Conservation (phyloP, 2,797 vertebrate species). For the Scomberomorus guttatus region DNA sequence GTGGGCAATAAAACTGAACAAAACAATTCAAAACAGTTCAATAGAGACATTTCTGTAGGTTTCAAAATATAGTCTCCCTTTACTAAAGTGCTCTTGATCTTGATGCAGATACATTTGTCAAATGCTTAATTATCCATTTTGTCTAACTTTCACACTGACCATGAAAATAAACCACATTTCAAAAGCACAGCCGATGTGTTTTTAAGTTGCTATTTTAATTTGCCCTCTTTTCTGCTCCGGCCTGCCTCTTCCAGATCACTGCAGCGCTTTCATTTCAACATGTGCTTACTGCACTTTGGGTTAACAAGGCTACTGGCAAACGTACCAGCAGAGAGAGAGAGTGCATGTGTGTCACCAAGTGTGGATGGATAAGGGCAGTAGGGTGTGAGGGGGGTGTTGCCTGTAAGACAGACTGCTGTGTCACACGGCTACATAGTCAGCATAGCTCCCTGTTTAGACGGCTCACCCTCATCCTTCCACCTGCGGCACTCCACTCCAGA, state of each 20-base stretch:
- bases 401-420: conserved; percentile 73
- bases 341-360: conserved; percentile 47
- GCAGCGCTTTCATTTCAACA: conserved; percentile 39
- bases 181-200: neutral
- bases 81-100: neutral
- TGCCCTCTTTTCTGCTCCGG: neutral
- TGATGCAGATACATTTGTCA: neutral
- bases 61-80: too few relatives aligned
- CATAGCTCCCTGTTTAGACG: conserved; percentile 75
- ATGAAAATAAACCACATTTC: conserved; percentile 1
- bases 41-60: too few relatives aligned
- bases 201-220: conserved; percentile 2
- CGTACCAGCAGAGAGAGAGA: neutral
- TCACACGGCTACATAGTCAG: conserved; percentile 75
- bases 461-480: conserved; percentile 17
- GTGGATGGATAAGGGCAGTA: neutral
- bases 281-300: conserved; percentile 28
- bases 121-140: neutral
- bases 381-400: conserved; percentile 20
- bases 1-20: neutral
- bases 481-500: conserved; percentile 23
- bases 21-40: too few relatives aligned
- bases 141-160: too few relatives aligned
- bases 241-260: conserved; percentile 47
- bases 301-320: conserved; percentile 24